Conservation (phyloP, 2,888 invertebrate genomes). For the Amblyjoppa proteus region DNA sequence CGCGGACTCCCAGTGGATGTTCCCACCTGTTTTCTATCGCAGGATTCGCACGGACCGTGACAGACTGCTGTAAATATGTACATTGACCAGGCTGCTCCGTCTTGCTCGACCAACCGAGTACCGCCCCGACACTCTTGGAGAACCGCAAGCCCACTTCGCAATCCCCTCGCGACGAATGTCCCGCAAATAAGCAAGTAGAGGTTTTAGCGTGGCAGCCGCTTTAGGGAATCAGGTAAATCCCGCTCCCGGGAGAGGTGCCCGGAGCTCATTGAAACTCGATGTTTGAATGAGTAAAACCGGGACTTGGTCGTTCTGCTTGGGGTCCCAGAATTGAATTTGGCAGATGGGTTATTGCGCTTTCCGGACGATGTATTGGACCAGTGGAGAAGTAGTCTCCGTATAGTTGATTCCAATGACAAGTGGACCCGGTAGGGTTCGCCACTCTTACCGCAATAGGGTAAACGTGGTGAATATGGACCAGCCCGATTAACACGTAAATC, state of each 20-base stretch:
- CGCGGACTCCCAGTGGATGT: neutral
- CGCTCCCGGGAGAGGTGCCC: neutral
- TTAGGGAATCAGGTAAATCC: constrained; percentile 22
- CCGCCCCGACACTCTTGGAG: neutral
- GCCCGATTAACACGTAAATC: too few species aligned
- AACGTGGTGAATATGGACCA: too few species aligned
- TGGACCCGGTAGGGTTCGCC: too few species aligned
- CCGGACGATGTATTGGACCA: neutral
- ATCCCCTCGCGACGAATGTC: neutral
- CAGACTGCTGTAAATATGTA: neutral
- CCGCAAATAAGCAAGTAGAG: neutral
- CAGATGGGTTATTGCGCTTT: neutral
- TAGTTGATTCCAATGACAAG: neutral
- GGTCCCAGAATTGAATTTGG: neutral
- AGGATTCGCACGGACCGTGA: constrained; percentile 9
- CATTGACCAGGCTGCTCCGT: neutral
- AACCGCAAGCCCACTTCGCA: constrained; percentile 11
- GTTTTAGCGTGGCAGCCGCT: neutral
- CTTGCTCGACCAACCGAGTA: neutral
- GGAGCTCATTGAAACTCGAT: constrained; percentile 28
- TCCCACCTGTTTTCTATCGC: constrained; percentile 11
- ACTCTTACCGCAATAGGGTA: too few species aligned
- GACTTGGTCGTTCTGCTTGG: neutral
- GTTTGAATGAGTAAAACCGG: constrained; percentile 13
- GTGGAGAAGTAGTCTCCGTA: neutral